A percentile compares a stretch with the other conserved stretches of the same genome.
Evolutionary conservation across 2,888 invertebrate genomes (phyloP).

Genomic region (Drosophila birchii): DNA sequence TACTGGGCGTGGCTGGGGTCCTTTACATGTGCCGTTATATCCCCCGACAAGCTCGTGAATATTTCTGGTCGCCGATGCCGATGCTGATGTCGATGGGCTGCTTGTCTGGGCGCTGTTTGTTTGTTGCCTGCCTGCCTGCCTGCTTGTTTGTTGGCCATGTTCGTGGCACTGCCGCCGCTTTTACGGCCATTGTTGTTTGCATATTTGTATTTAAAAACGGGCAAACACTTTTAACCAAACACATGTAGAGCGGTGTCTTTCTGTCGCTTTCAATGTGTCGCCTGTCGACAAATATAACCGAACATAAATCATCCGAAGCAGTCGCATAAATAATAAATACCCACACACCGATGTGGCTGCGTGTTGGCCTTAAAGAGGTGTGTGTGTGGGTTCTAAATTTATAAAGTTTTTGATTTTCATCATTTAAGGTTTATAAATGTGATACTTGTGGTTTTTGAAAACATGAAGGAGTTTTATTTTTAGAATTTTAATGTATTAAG

Average conservation of each 20-base stretch:
- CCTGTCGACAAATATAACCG: conserved; percentile 47
- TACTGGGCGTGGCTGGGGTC: conserved; percentile 22
- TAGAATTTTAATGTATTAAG: neutral
- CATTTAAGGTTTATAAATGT: conserved; percentile 3
- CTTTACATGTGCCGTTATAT: conserved; percentile 7
- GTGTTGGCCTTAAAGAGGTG: conserved; percentile 2
- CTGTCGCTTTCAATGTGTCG: conserved; percentile 45
- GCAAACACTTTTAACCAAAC: conserved; percentile 51
- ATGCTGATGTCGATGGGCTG: conserved; percentile 25
- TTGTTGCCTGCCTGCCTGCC: conserved; percentile 34
- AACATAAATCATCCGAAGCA: conserved; percentile 69
- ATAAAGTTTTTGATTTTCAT: conserved; percentile 5
- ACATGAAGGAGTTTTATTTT: neutral
- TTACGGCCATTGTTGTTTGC: conserved; percentile 45
- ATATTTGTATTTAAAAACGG: conserved; percentile 55
- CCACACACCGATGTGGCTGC: conserved; percentile 5
- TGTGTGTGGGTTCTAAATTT: conserved; percentile 7
- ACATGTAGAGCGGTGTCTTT: conserved; percentile 35
- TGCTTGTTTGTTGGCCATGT: conserved; percentile 41
- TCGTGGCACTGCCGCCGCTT: conserved; percentile 9
- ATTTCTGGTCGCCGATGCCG: conserved; percentile 54
- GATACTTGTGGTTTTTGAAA: neutral
- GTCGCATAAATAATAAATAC: conserved; percentile 73
- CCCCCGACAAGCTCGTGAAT: conserved; percentile 73
- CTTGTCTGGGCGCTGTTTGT: conserved; percentile 44